Evolutionary conservation across 2,113 vertebrate genomes (phyloP).

Genomic region (Stegastes partitus): DNA sequence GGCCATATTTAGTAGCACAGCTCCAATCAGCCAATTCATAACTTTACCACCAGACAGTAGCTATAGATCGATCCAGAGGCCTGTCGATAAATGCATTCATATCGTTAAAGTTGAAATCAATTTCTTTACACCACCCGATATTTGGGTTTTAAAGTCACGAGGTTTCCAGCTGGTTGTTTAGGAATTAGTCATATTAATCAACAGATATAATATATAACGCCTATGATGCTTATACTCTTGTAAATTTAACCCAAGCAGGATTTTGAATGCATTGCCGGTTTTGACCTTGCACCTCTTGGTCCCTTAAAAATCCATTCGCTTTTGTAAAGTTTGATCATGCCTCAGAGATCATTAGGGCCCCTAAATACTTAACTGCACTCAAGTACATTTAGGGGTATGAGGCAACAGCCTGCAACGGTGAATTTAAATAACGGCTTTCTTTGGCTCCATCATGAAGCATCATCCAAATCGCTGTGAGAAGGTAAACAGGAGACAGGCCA

Average conservation of each 20-base stretch:
- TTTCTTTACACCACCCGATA: too few species aligned
- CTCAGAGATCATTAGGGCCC: background rate
- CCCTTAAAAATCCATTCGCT: background rate
- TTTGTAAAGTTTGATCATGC: background rate
- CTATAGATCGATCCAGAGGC: too few species aligned
- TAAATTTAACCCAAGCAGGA: background rate
- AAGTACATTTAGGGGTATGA: background rate
- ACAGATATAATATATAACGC: too few species aligned
- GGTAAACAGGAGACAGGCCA: slow-evolving; percentile 60
- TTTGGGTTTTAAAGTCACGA: too few species aligned
- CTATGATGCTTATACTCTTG: background rate
- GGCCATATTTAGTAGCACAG: too few species aligned
- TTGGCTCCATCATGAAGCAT: slow-evolving; percentile 41
- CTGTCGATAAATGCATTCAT: too few species aligned
- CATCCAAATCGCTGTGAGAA: slow-evolving; percentile 50
- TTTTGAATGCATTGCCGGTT: background rate
- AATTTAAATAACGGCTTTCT: slow-evolving; percentile 16
- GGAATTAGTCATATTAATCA: too few species aligned
- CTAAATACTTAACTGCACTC: slow-evolving; percentile 20
- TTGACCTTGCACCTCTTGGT: background rate
- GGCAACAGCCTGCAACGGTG: slow-evolving; percentile 17
- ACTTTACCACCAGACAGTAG: too few species aligned
- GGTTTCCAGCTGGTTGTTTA: too few species aligned
- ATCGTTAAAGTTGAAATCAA: too few species aligned
- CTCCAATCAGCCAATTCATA: too few species aligned